Evolutionary conservation across 2,113 vertebrate genomes (phyloP), one percentile per base, ranked within the genome.

Genomic region (Semicossyphus pulcher): DNA sequence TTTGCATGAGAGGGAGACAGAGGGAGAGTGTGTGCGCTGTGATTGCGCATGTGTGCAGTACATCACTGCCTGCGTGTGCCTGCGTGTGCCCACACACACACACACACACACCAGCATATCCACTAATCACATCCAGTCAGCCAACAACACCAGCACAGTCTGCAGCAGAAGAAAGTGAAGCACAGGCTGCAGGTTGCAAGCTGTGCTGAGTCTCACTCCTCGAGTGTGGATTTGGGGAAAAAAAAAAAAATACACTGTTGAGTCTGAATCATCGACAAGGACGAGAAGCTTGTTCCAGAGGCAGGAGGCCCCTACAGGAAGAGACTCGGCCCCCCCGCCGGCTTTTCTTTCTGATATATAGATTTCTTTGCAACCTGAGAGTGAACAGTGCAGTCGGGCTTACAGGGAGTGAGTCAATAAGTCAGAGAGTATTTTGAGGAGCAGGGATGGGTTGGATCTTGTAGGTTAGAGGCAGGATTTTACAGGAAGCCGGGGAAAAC

Each of bases 201-300:
- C 85, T 86, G 78, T 83, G 81, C 83, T 58, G 71, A 75, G 60
- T 84, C 71, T 83, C 68, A 75, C 53, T 47, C 81, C 70, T 36
- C 28, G 44, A 64, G 71, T 77, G 72, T 34, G 75, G 82, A 85
- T 83, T 39, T 69, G n/a, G n/a, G n/a, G 54, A 84, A 81, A 81
- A 69, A n/a, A n/a, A n/a, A n/a, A n/a, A n/a, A n/a, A n/a, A n/a
- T n/a, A n/a, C n/a, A n/a, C 65, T 62, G 76, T 74, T 44, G 7
- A 73, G 61, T 70, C 68, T 66, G 80, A 86, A 62, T 83, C 87
- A 81, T 32, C 76, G 81, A 74, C 60, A 81, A 83, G 78, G 75
- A 82, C 81, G 68, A 48, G 67, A 56, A 8, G 48, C 60, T 59
- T 51, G 73, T 76, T 86, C 69, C 73, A 59, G 60, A 47, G 48